Evolutionary conservation across 2,797 vertebrate genomes (phyloP), one percentile per base, ranked within the genome.

Genomic region (Mycteria americana): DNA sequence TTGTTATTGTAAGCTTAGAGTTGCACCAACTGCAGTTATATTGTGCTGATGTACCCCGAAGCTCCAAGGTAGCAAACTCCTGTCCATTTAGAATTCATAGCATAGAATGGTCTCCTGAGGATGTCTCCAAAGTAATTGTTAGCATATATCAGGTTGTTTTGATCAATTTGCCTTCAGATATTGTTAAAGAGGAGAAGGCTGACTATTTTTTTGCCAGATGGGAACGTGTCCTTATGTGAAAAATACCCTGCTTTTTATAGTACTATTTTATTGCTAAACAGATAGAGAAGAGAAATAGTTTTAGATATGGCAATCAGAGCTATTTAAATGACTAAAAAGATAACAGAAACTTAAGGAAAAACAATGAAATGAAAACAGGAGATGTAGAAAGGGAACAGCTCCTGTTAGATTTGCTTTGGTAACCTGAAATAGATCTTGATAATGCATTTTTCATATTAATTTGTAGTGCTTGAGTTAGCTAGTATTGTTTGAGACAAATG

Each of bases 81-180:
- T 53, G 53, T 67, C 90, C 76, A 11, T 75, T 96, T 84, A 75
- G 73, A 85, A 96, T 92, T 95, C 91, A 78, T n/a, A 68, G 69
- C 53, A 18, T 6, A 63, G 48, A 83, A 30, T 11, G 3, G 18
- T 72, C 92, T 93, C 85, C 79, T 51, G 79, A 62, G 79, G 33
- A 89, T 75, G 65, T 46, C 76, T 91, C 57, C 82, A 86, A 88
- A 89, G 82, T 86, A 77, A 80, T 69, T 90, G 89, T 88, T 91
- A 93, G 69, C 59, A 54, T 94, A 54, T 77, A 89, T 95, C 82
- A 84, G 82, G 41, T 48, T 89, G 68, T 81, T 95, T 91, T 96
- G 91, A 95, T 92, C 89, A 88, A 89, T 93, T 96, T 94, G 50
- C 85, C 88, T 90, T 93, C 89, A 92, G 91, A 93, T 91, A 89